These are phyloP conservation scores for Anthopleura xanthogrammica DNA, from an alignment of 92 coral and sea anemone species.

Conservation along the genomic window DNA sequence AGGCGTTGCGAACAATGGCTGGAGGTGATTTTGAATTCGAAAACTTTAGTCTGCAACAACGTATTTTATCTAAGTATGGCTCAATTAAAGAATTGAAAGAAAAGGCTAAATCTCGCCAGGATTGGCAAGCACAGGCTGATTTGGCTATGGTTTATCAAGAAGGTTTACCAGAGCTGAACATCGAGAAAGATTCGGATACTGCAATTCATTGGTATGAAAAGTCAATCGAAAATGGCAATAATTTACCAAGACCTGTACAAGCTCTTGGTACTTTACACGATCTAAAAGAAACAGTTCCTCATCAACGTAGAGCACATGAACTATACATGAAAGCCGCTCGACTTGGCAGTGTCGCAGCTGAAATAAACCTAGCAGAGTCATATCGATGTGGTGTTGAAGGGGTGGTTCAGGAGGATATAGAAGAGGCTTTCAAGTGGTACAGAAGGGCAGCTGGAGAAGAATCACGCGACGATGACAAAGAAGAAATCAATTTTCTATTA, in stretches of 20 bases:
- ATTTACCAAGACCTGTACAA: no score
- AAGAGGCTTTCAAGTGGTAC: slow-evolving; percentile 73
- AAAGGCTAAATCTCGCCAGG: slow-evolving; percentile 40
- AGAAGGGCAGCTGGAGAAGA: slow-evolving; percentile 72
- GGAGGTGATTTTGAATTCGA: neutral
- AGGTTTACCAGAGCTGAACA: slow-evolving; percentile 35
- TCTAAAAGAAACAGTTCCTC: slow-evolving; percentile 25
- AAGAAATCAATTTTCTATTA: slow-evolving; percentile 20
- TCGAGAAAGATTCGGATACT: slow-evolving; percentile 50
- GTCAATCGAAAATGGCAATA: slow-evolving; percentile 30
- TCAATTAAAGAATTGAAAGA: slow-evolving; percentile 38
- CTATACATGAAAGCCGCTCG: slow-evolving; percentile 55
- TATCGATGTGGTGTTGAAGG: slow-evolving; percentile 69
- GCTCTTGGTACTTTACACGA: slow-evolving; percentile 50
- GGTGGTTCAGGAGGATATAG: slow-evolving; percentile 58
- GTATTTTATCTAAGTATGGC: slow-evolving; percentile 32
- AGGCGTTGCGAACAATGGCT: neutral
- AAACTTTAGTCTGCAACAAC: neutral
- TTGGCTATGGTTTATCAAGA: slow-evolving; percentile 41
- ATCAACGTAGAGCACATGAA: slow-evolving; percentile 63
- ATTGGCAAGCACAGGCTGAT: slow-evolving; percentile 47
- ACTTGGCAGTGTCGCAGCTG: slow-evolving; percentile 34
- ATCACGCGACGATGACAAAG: neutral
- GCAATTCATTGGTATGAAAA: slow-evolving; percentile 65
- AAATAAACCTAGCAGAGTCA: slow-evolving; percentile 58